phyloP scores from a whole-genome alignment of 2,888 invertebrate genomes.

The Agriopis aurantiaria region DNA sequence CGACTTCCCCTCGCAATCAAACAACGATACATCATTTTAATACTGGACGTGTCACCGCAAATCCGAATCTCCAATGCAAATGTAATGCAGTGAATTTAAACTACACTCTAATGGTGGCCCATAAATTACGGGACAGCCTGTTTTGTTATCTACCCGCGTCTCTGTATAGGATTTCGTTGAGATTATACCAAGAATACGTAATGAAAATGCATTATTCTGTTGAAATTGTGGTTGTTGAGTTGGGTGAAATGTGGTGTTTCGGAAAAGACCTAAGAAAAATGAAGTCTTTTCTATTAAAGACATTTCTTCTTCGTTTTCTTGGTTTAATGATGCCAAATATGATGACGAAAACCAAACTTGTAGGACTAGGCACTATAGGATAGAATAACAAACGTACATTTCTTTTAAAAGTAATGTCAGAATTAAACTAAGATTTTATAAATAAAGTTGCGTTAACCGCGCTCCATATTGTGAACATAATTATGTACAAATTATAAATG shows the following conservation, averaged over 20 bases:
- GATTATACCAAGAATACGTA: slow-evolving; percentile 79
- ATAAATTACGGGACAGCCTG: slow-evolving; percentile 80
- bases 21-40: slow-evolving; percentile 82
- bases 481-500: no score
- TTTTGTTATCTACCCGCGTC: slow-evolving; percentile 77
- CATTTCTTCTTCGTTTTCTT: neutral
- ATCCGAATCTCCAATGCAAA: slow-evolving; percentile 84
- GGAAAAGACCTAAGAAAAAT: neutral
- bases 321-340: no score
- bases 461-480: no score
- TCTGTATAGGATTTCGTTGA: slow-evolving; percentile 79
- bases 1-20: slow-evolving; percentile 67
- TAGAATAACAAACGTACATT: no score
- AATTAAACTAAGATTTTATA: no score
- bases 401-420: no score
- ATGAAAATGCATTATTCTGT: slow-evolving; percentile 72
- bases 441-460: no score
- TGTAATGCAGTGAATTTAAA: slow-evolving; percentile 74
- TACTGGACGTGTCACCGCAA: slow-evolving; percentile 82
- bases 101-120: slow-evolving; percentile 75
- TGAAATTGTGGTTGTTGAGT: slow-evolving; percentile 41
- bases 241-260: slow-evolving; percentile 23
- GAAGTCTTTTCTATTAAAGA: neutral
- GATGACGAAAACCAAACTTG: no score
- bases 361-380: no score